These are phyloP conservation scores for Muscicapa comitata DNA, from an alignment of 2,797 vertebrate genomes.

Conservation along the genomic window DNA sequence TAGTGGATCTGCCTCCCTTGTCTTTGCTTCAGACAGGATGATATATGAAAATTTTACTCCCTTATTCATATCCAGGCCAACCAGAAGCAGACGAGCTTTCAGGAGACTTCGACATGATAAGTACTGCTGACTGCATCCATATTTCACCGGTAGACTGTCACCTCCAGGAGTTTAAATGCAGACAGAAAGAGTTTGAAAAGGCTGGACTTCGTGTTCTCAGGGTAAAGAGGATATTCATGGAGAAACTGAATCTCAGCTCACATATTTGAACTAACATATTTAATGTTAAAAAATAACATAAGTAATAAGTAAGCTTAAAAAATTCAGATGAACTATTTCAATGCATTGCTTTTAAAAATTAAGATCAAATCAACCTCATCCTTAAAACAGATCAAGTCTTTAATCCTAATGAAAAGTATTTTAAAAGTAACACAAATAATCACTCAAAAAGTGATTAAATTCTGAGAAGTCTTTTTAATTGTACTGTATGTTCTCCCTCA, in stretches of 20 bases:
- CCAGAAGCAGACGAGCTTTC: not conserved
- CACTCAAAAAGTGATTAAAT: not conserved
- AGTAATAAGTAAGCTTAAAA: not conserved
- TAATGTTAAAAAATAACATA: not conserved
- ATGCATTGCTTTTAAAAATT: not conserved
- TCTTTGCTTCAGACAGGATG: not conserved
- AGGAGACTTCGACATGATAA: not conserved
- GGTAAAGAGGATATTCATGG: conserved; percentile 56
- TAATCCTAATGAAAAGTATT: not conserved
- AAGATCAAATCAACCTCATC: not conserved
- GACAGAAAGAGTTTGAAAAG: conserved; percentile 13
- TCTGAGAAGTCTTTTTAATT: not conserved
- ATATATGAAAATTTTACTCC: not conserved
- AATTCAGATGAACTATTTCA: not conserved
- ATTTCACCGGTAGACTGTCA: not conserved
- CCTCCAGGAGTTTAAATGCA: conserved; percentile 14
- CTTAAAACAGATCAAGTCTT: not conserved
- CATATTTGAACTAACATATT: not conserved
- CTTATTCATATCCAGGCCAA: conserved; percentile 2
- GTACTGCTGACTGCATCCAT: rapidly evolving
- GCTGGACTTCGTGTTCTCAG: conserved; percentile 63
- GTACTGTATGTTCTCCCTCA: not conserved
- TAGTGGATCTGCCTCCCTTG: not conserved
- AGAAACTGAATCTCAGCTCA: not conserved
- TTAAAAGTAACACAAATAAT: not conserved